Evolutionary conservation across 64 coral and sea anemone genomes (phyloP), one percentile per base, ranked within the genome.

Genomic region (Pocillopora verrucosa): DNA sequence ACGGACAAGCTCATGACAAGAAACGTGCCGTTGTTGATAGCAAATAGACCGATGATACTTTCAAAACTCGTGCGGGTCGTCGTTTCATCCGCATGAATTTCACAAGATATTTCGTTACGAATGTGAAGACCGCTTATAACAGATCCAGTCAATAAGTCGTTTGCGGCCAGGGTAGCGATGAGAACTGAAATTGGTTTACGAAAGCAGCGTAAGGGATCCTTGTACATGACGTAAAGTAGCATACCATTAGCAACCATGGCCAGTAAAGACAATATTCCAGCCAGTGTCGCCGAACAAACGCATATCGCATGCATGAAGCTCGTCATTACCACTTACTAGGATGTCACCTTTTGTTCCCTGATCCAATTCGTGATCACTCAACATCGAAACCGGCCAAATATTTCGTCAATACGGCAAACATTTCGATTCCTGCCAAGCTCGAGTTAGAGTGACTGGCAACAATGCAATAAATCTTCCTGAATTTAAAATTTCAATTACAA

Each of bases 161-260:
- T 65, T 9, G 82, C 57, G 4, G 88, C 88, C 64, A 90, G 36
- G 59, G 88, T 36, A 13, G 76, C 88, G 20, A 90, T 81, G 1
- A 90, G 60, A 36, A 90, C 88, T 13, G 88, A 80, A 13, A 90
- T 79, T 11, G 88, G 76, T 19, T 80, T 90, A 10, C 88, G 76
- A 82, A 90, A 79, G 11, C 34, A 78, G 35, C 70, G 64, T 1
- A 90, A 37, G 11, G 88, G 88, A 26, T 90, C 88, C 45, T 72
- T 81, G 67, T 90, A 90, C 64, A 90, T 38, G 7, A 90, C 67
- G 62, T 90, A 90, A 72, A 90, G 77, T 11, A 79, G 38, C 80
- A 79, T 19, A 72, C 88, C 88, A 90, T 90, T 90, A 13, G 60
- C 62, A 9, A 72, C 65, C 51, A 78, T 82, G 1, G 88, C 77